Evolutionary conservation across 2,113 vertebrate species (phyloP), one percentile per base, ranked within the genome.

Genomic region (Ictidomys tridecemlineatus): DNA sequence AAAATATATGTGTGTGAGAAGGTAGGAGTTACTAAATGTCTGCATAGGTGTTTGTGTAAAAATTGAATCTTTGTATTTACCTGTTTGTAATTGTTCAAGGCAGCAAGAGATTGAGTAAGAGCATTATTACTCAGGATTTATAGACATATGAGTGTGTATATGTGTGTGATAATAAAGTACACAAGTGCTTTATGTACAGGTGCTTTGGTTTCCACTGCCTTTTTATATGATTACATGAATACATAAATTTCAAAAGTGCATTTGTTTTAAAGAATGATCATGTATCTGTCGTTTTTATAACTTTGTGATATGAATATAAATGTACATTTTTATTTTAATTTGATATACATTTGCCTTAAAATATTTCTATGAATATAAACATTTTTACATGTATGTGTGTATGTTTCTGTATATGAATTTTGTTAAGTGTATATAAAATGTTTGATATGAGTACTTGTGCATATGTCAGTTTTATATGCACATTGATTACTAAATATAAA

Each of bases 251-350:
- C 56, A 53, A 18, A 91, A 84, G 28, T 73, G 20, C 45, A 77
- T 93, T 24, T 89, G 0, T 11, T 51, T 92, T 45, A 63, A 5
- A 8, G 8, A 89, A 82, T 85, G 24, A 73, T 0, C 20, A 91
- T 45, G 34, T 72, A 58, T 72, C 48, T 82, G 24, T 70, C n/a
- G n/a, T 69, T 85, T 82, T 26, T 91, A 7, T 30, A 51, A 37
- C 1, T 30, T 39, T 91, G 17, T 30, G 34, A 20, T 37, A 7
- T 95, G 77, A 76, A 8, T 72, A 18, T 24, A 37, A 83, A 37
- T 13, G 18, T 51, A 79, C 26, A 84, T 72, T 82, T 94, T 78
- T 88, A 13, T 73, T 96, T 96, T 70, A 77, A 48, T 92, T 78
- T 92, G 5, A 53, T 70, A 61, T 4, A 9, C 0, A 45, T 65